phyloP scores from a whole-genome alignment of 2,113 vertebrate genomes.

The Astur gentilis region DNA sequence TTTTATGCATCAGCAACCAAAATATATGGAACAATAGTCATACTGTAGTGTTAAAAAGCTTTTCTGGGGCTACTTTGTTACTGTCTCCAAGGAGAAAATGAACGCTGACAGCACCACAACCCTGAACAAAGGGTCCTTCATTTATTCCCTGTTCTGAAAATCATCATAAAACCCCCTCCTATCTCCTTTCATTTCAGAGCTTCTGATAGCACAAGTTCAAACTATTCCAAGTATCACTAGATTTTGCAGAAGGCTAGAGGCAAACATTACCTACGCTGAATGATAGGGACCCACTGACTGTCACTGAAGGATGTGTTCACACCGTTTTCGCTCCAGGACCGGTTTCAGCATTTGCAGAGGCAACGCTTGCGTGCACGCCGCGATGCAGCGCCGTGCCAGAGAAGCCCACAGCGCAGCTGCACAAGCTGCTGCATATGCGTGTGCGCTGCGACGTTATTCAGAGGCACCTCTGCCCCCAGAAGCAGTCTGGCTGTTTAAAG shows the following conservation, averaged over 20 bases:
- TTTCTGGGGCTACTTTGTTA: neutral
- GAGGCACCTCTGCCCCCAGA: neutral
- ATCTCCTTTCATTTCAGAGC: neutral
- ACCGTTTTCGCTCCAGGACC: neutral
- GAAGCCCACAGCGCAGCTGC: neutral
- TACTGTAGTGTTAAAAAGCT: neutral
- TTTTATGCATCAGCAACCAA: conserved; percentile 8
- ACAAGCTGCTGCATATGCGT: accelerated
- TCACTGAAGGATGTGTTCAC: neutral
- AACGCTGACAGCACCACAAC: neutral
- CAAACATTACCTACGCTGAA: neutral
- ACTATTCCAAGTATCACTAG: neutral
- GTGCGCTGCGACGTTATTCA: no score
- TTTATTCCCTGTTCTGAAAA: conserved; percentile 2
- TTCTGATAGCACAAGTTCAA: neutral
- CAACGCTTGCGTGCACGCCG: accelerated
- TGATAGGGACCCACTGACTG: neutral
- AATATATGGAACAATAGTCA: neutral
- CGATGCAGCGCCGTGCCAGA: accelerated
- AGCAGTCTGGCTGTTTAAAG: neutral
- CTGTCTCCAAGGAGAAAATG: neutral
- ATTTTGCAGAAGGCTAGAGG: neutral
- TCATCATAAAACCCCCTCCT: neutral
- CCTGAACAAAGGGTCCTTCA: neutral
- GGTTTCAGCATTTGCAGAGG: neutral